A percentile compares a stretch with the other conserved stretches of the same genome.
Conservation (phyloP, 2,888 invertebrate species). For the Nineta flava region DNA sequence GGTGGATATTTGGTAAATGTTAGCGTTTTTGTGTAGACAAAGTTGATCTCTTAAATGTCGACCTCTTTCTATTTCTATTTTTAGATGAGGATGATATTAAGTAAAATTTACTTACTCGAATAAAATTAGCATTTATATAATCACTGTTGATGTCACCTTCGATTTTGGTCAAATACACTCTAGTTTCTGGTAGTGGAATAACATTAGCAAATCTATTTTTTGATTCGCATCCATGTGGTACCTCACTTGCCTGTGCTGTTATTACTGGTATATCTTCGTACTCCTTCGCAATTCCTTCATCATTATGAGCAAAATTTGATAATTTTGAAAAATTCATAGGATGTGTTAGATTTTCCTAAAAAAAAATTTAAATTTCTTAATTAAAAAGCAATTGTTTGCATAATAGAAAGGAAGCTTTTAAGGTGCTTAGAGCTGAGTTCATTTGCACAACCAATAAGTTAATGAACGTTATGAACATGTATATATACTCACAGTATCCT, state of each 20-base stretch:
- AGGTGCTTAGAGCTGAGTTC: too few species aligned
- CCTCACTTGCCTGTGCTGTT: constrained; percentile 60
- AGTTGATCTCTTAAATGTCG: too few species aligned
- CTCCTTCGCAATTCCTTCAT: constrained; percentile 61
- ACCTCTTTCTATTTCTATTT: too few species aligned
- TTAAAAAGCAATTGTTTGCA: too few species aligned
- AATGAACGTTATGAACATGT: too few species aligned
- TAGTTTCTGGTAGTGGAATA: constrained; percentile 81
- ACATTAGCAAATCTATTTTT: constrained; percentile 91
- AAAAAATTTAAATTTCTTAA: too few species aligned
- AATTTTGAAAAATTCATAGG: constrained; percentile 65
- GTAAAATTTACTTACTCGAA: constrained; percentile 48
- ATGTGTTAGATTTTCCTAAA: constrained; percentile 47
- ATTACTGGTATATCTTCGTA: constrained; percentile 69
- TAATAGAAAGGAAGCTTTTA: too few species aligned
- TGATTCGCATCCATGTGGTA: constrained; percentile 73
- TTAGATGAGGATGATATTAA: too few species aligned
- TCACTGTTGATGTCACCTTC: constrained; percentile 65
- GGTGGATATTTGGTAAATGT: too few species aligned
- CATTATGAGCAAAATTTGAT: constrained; percentile 53
- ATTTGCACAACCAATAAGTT: too few species aligned
- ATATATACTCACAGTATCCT: constrained; percentile 62
- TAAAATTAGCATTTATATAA: constrained; percentile 89
- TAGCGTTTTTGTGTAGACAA: too few species aligned
- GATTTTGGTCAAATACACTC: constrained; percentile 57